Evolutionary conservation across 2,113 vertebrate genomes (phyloP), one percentile per base, ranked within the genome.

Genomic region (Heterocephalus glaber): DNA sequence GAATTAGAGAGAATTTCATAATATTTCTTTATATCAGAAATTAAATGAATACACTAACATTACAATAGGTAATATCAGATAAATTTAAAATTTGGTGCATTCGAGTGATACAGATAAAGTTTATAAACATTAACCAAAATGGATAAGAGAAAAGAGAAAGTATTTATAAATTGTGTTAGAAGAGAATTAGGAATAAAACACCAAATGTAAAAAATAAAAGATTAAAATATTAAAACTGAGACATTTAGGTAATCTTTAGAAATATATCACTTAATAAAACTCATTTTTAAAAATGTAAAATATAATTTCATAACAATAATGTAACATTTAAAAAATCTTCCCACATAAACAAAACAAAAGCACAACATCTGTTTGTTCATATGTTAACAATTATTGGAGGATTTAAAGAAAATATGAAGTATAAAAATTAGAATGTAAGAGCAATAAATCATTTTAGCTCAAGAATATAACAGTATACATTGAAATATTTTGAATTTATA

Each of bases 391-490:
- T 41, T 52, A 3, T 2, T 24, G 38, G 30, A 65, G 16, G 12
- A 70, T 49, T 85, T 80, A 85, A 52, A 94, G n/a, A 56, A n/a
- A 38, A 47, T 49, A 47, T 6, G 33, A 93, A 86, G 66, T 38
- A 86, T n/a, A 94, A 96, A 94, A 79, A 47, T 28, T 58, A 7
- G 7, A 56, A 70, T 90, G 35, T 13, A 81, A 94, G 54, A 90
- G 26, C 4, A 82, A 54, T 70, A 30, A 58, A 12, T 58, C 20
- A 77, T 47, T 92, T 63, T 79, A 61, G 38, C 52, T 2, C 61
- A 83, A 74, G 28, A 65, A 38, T 33, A 35, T 41, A 19, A 28
- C 9, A 79, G 7, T 60, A 7, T 47, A 49, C 9, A 35, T 20
- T 28, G 68, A 74, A 84, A 16, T 38, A 63, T 52, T 52, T 28